Evolutionary conservation across 2,113 vertebrate genomes (phyloP).

Genomic region (Maccullochella peelii): DNA sequence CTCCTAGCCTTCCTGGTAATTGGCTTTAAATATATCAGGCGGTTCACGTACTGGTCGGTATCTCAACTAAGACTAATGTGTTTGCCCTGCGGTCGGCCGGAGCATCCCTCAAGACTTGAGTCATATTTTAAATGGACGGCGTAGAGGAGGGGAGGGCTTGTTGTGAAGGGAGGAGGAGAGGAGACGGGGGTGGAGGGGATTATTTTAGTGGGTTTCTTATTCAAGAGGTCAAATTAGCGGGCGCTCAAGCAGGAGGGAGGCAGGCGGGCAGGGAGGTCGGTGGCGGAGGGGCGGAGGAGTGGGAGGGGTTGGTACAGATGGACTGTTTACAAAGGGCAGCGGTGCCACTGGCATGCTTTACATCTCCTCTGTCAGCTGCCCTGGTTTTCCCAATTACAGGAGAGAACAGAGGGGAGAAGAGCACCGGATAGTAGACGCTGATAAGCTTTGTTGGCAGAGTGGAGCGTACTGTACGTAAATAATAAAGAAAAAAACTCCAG

Average conservation of each 20-base stretch:
- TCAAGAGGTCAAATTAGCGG: conserved; percentile 78
- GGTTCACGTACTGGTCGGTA: conserved; percentile 77
- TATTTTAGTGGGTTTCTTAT: conserved; percentile 73
- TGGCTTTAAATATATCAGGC: conserved; percentile 84
- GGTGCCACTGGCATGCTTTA: conserved; percentile 74
- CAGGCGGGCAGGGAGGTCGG: conserved; percentile 32
- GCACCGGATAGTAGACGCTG: conserved; percentile 3
- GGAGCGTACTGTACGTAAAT: conserved; percentile 23
- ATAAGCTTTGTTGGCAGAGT: conserved; percentile 32
- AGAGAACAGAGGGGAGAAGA: conserved; percentile 36
- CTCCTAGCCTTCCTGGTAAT: conserved; percentile 73
- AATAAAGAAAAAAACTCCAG: background rate
- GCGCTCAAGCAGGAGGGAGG: conserved; percentile 46
- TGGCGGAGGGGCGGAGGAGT: conserved; percentile 26
- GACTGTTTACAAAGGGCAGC: conserved; percentile 79
- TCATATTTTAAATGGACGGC: conserved; percentile 79
- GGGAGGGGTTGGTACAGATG: conserved; percentile 69
- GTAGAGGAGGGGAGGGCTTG: conserved; percentile 45
- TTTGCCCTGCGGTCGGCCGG: conserved; percentile 72
- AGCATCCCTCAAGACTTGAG: conserved; percentile 78
- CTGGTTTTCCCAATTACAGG: conserved; percentile 66
- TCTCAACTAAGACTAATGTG: conserved; percentile 80
- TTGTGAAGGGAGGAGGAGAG: conserved; percentile 42
- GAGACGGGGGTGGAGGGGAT: conserved; percentile 58
- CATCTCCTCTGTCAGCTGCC: conserved; percentile 77